phyloP scores from a whole-genome alignment of 2,113 vertebrate species.

The Strix uralensis region DNA sequence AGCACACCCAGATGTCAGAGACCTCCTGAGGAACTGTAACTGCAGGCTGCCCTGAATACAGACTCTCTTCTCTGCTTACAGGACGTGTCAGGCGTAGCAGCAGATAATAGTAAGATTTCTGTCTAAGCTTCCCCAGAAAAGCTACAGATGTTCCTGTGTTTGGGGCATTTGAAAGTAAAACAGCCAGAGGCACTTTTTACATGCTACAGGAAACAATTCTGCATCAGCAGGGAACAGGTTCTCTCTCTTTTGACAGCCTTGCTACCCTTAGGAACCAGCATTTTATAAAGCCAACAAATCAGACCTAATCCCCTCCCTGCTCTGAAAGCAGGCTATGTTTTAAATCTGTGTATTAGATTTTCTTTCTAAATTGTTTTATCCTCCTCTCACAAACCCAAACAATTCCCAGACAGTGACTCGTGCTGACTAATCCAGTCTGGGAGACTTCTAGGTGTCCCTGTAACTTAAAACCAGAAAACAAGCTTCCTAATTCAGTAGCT shows the following conservation, averaged over 20 bases:
- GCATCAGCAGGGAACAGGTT: not conserved
- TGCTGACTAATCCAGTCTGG: constrained; percentile 73
- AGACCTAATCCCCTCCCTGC: not conserved
- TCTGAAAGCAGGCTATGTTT: not conserved
- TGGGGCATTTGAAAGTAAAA: not conserved
- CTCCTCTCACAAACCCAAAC: constrained; percentile 61
- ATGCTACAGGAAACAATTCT: not conserved
- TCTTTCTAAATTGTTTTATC: constrained; percentile 66
- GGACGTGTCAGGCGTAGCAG: not conserved
- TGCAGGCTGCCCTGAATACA: not conserved
- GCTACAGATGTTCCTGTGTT: not conserved
- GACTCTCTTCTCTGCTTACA: not conserved
- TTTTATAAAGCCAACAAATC: not conserved
- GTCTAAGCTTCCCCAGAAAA: not conserved
- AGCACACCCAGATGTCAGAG: not conserved
- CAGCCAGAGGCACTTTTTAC: not conserved
- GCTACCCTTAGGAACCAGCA: not conserved
- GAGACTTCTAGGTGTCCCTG: constrained; percentile 68
- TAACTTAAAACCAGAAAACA: constrained; percentile 68
- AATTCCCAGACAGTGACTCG: constrained; percentile 74
- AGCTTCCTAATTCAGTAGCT: constrained; percentile 67
- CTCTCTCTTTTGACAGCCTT: not conserved
- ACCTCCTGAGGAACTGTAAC: not conserved
- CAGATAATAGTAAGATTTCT: not conserved
- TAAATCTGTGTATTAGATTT: constrained; percentile 65